Evolutionary conservation across 1,140 invertebrate species (phyloP).

Genomic region (Nasonia longicornis): DNA sequence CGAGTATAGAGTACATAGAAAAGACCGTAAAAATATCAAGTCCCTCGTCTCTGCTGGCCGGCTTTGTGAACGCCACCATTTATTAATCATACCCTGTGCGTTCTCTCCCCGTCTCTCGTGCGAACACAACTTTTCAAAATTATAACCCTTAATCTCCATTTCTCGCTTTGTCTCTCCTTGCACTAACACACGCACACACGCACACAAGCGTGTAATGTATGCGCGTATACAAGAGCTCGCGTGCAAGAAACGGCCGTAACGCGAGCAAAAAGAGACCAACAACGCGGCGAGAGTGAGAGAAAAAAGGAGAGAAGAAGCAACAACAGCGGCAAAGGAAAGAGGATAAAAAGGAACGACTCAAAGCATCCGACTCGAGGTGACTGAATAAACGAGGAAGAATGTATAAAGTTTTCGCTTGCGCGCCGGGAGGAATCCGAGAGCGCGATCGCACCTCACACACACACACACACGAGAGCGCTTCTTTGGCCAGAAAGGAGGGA

Average conservation of each 20-base stretch:
- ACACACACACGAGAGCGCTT: not conserved
- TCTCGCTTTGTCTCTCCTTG: slow-evolving; percentile 29
- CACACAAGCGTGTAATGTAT: not conserved
- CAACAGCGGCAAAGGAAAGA: not conserved
- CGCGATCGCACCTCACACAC: not conserved
- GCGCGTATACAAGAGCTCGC: not conserved
- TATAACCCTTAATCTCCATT: slow-evolving; percentile 36
- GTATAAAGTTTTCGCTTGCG: slow-evolving; percentile 35
- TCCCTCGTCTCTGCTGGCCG: not conserved
- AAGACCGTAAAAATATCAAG: slow-evolving; percentile 25
- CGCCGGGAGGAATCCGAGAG: slow-evolving; percentile 29
- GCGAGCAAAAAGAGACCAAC: not conserved
- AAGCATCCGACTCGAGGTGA: not conserved
- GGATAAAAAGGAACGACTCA: not conserved
- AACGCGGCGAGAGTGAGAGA: not conserved
- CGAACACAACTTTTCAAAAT: slow-evolving; percentile 26
- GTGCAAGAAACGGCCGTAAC: slow-evolving; percentile 1
- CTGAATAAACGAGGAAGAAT: slow-evolving; percentile 43
- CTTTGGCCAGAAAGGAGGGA: slow-evolving; percentile 7
- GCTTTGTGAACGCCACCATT: slow-evolving; percentile 11
- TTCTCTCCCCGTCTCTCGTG: not conserved
- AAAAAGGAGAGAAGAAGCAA: not conserved
- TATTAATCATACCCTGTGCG: slow-evolving; percentile 30
- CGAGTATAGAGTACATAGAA: not conserved
- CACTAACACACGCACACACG: too few species aligned